Evolutionary conservation across 2,888 invertebrate genomes (phyloP), one percentile per base, ranked within the genome.

Genomic region (Monochamus alternatus): DNA sequence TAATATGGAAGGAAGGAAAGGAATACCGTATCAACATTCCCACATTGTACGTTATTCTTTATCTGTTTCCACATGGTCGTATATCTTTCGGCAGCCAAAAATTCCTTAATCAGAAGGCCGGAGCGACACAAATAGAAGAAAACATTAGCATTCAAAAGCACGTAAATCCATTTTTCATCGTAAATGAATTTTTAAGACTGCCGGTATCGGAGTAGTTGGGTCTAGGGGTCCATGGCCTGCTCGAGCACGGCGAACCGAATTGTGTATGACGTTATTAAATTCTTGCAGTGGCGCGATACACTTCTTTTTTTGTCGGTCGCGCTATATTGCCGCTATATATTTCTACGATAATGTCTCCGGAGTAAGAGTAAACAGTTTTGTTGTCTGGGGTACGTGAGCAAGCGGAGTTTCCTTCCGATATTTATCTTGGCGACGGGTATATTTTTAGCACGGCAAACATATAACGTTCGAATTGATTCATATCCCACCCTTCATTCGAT

Each of bases 281-380:
- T 14, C 22, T 14, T n/a, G 5, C 7, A 55, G 14, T 4, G 14
- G 7, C 7, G n/a, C n/a, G n/a, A 55, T 14, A 55, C n/a, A 14
- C 14, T 55, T 55, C 55, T 3, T 22, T 55, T 14, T 55, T 55
- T 55, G 14, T 22, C 55, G 5, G 55, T 3, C 55, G 22, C 55
- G 38, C n/a, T 55, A 55, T 55, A 55, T 55, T 55, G 55, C n/a
- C 14, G 7, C n/a, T 14, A 55, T 55, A 14, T 55, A 55, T 55
- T 55, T 55, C 55, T 22, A 55, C 55, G 55, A 55, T 55, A 55
- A 55, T 22, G 55, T 55, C 55, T 3, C 55, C 55, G 14, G 14
- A 55, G 55, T 55, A 22, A 55, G 12, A 55, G 55, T 55, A 55
- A 55, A 55, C 55, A 55, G n/a, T n/a, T 55, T 55, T 55, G 55